Evolutionary conservation across 2,888 invertebrate species (phyloP), one percentile per base, ranked within the genome.

Genomic region (Calephelis perditalis): DNA sequence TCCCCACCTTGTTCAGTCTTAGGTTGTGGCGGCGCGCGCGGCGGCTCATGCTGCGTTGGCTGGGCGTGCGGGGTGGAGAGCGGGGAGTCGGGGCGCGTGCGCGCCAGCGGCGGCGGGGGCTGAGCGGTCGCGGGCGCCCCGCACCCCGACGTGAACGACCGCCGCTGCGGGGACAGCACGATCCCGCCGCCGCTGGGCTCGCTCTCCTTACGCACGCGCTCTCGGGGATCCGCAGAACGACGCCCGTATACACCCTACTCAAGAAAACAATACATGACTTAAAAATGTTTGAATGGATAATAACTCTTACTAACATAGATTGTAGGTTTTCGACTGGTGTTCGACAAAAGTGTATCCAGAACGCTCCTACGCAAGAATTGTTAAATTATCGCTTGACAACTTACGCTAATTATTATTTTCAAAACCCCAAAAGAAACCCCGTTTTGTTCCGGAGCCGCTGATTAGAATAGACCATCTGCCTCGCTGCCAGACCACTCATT

Each of bases 61-160:
- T 78, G 76, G 61, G 77, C 35, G 66, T 71, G 71, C 62, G 75
- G 72, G 47, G 78, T 73, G 26, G 74, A 72, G 47, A 82, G 80
- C 71, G 84, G 84, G 62, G 86, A 86, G 59, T 85, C 84, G 26
- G 83, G 79, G 6, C 80, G 89, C 77, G 68, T 92, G 86, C 71
- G 95, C 92, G 84, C 95, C 93, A 82, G 74, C 70, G 79, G 82
- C 70, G 82, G 82, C 70, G 79, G 82, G 66, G 78, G 77, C 62
- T 77, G 73, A 57, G 75, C 72, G 82, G 83, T 61, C 87, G 92
- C 92, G 11, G 93, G 93, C 61, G 96, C 96, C 70, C 95, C 96
- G 85, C 97, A 97, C 62, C 97, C 97, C 11, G 96, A 95, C 72
- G 95, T 96, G 88, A 97, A 97, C 73, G 95, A 96, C 68, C 96